Evolutionary conservation across 1,140 invertebrate genomes (phyloP).

Genomic region (Heliconius congener): DNA sequence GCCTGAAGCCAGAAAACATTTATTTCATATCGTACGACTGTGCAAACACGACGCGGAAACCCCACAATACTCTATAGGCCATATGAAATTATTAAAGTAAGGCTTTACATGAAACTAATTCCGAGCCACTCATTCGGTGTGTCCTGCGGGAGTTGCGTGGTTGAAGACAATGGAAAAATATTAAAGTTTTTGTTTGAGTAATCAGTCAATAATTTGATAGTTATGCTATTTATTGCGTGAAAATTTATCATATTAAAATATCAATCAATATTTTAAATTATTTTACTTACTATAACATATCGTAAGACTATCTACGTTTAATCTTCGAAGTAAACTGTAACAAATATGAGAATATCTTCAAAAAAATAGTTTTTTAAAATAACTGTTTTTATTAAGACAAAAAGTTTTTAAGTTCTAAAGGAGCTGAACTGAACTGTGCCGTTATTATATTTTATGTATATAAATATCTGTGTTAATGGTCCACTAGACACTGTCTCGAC

Average conservation of each 20-base stretch:
- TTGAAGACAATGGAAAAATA: constrained; percentile 41
- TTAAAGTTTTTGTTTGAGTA: constrained; percentile 31
- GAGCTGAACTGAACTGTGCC: neutral
- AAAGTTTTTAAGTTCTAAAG: neutral
- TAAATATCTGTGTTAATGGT: constrained; percentile 36
- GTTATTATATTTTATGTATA: constrained; percentile 27
- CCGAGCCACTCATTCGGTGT: constrained; percentile 56
- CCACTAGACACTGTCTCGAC: constrained; percentile 36
- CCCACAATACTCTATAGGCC: constrained; percentile 69
- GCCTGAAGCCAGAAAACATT: constrained; percentile 79
- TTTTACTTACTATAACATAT: too few relatives aligned
- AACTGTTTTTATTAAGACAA: neutral
- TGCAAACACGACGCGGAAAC: constrained; percentile 65
- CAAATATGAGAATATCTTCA: too few relatives aligned
- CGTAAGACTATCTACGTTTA: too few relatives aligned
- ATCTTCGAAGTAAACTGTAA: too few relatives aligned
- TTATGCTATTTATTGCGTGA: too few relatives aligned
- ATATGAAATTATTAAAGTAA: constrained; percentile 74
- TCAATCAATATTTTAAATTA: too few relatives aligned
- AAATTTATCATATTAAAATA: too few relatives aligned
- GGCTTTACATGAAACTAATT: constrained; percentile 73
- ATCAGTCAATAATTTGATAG: neutral
- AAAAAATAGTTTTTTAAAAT: too few relatives aligned
- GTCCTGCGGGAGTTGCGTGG: constrained; percentile 53
- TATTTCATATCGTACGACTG: constrained; percentile 70